Conservation (phyloP, 2,888 invertebrate genomes). For the Lithophane semibrunnea region DNA sequence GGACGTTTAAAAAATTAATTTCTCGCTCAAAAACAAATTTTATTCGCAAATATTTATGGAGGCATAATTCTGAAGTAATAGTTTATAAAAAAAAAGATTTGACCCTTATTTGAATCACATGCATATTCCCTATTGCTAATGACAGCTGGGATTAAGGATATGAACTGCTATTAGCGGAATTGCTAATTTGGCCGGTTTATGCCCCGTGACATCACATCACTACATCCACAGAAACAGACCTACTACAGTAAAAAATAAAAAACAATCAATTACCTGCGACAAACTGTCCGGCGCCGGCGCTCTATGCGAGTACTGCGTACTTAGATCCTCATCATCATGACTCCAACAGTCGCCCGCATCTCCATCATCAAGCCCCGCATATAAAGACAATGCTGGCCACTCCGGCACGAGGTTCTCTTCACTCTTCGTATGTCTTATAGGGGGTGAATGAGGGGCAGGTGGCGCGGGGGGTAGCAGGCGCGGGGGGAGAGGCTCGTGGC, state of each 20-base stretch:
- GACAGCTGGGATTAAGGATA: too few relatives aligned
- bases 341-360: constrained; percentile 96
- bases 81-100: too few relatives aligned
- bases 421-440: constrained; percentile 97
- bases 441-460: constrained; percentile 92
- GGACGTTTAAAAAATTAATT: too few relatives aligned
- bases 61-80: too few relatives aligned
- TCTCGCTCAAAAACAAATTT: too few relatives aligned
- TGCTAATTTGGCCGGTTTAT: too few relatives aligned
- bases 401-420: constrained; percentile 95
- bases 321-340: constrained; percentile 98
- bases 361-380: constrained; percentile 81
- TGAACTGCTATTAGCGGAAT: too few relatives aligned
- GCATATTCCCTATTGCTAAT: too few relatives aligned
- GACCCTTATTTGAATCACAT: too few relatives aligned
- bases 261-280: constrained; percentile 92
- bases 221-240: not conserved
- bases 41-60: too few relatives aligned
- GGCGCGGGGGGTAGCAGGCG: constrained; percentile 95
- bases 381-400: constrained; percentile 89
- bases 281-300: constrained; percentile 90
- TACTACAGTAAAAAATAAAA: not conserved
- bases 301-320: constrained; percentile 79
- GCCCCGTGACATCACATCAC: too few relatives aligned
- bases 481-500: constrained; percentile 96